Percentiles rank a stretch among this genome's conserved stretches.
These are phyloP conservation scores for Eupelmus urozonus DNA, from an alignment of 2,888 invertebrate species.

Conservation along the genomic window DNA sequence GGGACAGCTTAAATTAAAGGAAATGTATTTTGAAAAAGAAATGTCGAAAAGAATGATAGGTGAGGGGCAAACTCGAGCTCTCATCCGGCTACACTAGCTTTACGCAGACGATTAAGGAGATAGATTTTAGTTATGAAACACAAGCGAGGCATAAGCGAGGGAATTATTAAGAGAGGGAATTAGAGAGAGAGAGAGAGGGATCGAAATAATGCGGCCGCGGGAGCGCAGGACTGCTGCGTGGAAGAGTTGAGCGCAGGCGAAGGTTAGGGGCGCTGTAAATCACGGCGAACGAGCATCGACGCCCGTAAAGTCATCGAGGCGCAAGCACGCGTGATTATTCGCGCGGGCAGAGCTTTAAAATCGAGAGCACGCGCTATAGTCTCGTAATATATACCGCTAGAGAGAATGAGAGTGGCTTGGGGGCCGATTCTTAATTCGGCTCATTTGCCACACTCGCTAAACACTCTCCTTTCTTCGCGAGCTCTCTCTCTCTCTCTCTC, in stretches of 20 bases:
- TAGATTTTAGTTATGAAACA: neutral
- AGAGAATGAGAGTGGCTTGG: constrained; percentile 20
- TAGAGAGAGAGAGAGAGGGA: neutral
- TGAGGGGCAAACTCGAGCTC: too few relatives aligned
- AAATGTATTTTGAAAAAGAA: too few relatives aligned
- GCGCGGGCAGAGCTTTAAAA: constrained; percentile 55
- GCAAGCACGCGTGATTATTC: constrained; percentile 58
- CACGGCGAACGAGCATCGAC: constrained; percentile 74
- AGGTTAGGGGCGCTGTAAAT: constrained; percentile 74
- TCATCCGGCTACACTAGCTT: too few relatives aligned
- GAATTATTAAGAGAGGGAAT: neutral
- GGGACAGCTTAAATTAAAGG: too few relatives aligned
- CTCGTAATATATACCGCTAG: neutral
- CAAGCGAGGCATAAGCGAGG: neutral
- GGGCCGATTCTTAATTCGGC: constrained; percentile 58
- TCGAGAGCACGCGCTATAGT: constrained; percentile 2
- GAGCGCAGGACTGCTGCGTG: constrained; percentile 61
- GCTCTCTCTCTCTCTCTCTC: constrained; percentile 17
- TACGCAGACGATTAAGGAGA: too few relatives aligned
- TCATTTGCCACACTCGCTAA: constrained; percentile 57
- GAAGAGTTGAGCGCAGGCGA: constrained; percentile 68
- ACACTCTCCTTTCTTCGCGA: constrained; percentile 22
- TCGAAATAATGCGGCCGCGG: neutral
- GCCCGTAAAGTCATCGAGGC: constrained; percentile 74
- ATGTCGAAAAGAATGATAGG: too few relatives aligned